These are phyloP conservation scores for Chaetoderma sp. DNA, from an alignment of 2,888 invertebrate species.

Conservation along the genomic window DNA sequence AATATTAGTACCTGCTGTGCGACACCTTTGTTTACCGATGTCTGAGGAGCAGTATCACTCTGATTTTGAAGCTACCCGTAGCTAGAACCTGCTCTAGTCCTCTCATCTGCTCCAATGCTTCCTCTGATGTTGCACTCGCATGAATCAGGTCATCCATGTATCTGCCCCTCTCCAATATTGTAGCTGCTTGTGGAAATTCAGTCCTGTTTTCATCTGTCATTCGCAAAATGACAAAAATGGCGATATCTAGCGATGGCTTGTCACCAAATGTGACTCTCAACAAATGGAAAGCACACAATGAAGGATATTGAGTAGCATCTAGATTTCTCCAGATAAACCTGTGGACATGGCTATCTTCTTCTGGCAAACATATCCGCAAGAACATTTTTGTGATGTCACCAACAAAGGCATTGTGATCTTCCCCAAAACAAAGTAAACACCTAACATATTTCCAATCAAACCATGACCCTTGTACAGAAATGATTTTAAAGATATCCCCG, in stretches of 20 bases:
- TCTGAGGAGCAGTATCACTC: constrained; percentile 1
- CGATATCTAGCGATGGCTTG: constrained; percentile 14
- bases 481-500: constrained; percentile 13
- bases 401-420: background rate
- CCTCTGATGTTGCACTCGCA: background rate
- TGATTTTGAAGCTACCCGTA: constrained; percentile 9
- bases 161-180: constrained; percentile 8
- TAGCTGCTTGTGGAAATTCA: constrained; percentile 9
- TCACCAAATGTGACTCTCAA: constrained; percentile 7
- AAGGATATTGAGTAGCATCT: constrained; percentile 7
- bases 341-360: constrained; percentile 10
- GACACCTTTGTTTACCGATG: too few species aligned
- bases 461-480: constrained; percentile 13
- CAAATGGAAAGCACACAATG: background rate
- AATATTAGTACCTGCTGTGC: too few species aligned
- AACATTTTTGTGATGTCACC: constrained; percentile 16
- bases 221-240: constrained; percentile 12
- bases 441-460: constrained; percentile 6
- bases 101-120: constrained; percentile 4
- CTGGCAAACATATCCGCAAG: background rate
- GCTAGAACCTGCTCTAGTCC: background rate
- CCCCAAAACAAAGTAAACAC: too few species aligned
- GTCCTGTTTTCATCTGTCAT: background rate
- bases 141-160: constrained; percentile 22
- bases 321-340: constrained; percentile 16